These are phyloP conservation scores for Chaenogobius annularis DNA, from an alignment of 2,113 vertebrate genomes.

Conservation along the genomic window DNA sequence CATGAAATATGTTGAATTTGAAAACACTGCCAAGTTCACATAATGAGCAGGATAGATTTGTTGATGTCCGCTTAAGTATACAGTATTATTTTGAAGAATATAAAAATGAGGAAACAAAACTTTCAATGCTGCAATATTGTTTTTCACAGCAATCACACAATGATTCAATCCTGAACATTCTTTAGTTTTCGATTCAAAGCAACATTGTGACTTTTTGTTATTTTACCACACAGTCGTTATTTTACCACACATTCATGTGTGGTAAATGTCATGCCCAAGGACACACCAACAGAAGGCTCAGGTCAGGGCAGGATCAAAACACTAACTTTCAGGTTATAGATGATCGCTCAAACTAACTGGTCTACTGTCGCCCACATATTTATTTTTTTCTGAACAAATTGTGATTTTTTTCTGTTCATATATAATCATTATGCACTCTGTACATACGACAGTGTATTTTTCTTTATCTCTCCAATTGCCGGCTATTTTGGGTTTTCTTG, in stretches of 20 bases:
- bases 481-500: constrained; percentile 62
- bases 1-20: constrained; percentile 1
- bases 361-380: background rate
- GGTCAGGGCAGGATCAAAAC: background rate
- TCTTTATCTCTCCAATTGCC: constrained; percentile 49
- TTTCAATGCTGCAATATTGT: background rate
- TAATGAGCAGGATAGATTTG: background rate
- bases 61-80: background rate
- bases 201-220: background rate
- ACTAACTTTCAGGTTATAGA: background rate
- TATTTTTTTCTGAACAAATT: too few relatives aligned
- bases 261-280: background rate
- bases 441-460: constrained; percentile 5
- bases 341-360: background rate
- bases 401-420: background rate
- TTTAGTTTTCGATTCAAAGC: background rate
- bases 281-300: background rate
- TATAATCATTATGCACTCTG: constrained; percentile 2
- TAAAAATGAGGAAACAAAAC: constrained; percentile 34
- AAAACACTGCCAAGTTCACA: background rate
- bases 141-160: constrained; percentile 10
- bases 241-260: background rate
- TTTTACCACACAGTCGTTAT: too few relatives aligned
- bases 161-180: background rate
- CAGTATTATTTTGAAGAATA: background rate